Evolutionary conservation across 2,113 vertebrate genomes (phyloP).

Genomic region (Stigmatopora nigra): DNA sequence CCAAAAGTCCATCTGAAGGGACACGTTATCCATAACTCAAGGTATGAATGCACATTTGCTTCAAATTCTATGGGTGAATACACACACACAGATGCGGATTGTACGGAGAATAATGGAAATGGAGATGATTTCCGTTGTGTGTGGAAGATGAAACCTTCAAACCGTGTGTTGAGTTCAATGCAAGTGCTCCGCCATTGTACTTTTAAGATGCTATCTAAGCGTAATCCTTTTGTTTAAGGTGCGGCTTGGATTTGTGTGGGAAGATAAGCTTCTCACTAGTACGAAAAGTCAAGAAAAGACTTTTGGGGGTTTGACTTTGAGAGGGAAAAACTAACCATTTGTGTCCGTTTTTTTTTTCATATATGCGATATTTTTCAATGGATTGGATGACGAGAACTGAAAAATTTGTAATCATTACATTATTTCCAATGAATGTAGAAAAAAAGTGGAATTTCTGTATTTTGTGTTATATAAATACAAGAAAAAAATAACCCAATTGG

Average conservation of each 20-base stretch:
- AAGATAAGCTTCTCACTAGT: not conserved
- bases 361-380: too few species aligned
- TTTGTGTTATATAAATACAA: too few species aligned
- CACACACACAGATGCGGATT: conserved; percentile 38
- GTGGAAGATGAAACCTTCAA: conserved; percentile 58
- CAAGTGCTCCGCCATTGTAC: conserved; percentile 14
- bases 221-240: conserved; percentile 1
- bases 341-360: too few species aligned
- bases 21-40: conserved; percentile 56
- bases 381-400: too few species aligned
- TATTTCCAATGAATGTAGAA: too few species aligned
- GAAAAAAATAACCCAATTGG: too few species aligned
- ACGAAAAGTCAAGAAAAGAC: not conserved
- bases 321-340: too few species aligned
- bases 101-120: conserved; percentile 54
- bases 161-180: conserved; percentile 38
- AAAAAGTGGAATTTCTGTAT: too few species aligned
- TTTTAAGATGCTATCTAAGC: conserved; percentile 41
- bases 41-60: conserved; percentile 19
- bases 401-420: too few species aligned
- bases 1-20: conserved; percentile 64
- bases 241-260: not conserved
- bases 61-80: conserved; percentile 46
- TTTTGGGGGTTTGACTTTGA: too few species aligned
- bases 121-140: conserved; percentile 57